Evolutionary conservation across 2,888 invertebrate genomes (phyloP).

Genomic region (Saturnia pavonia): DNA sequence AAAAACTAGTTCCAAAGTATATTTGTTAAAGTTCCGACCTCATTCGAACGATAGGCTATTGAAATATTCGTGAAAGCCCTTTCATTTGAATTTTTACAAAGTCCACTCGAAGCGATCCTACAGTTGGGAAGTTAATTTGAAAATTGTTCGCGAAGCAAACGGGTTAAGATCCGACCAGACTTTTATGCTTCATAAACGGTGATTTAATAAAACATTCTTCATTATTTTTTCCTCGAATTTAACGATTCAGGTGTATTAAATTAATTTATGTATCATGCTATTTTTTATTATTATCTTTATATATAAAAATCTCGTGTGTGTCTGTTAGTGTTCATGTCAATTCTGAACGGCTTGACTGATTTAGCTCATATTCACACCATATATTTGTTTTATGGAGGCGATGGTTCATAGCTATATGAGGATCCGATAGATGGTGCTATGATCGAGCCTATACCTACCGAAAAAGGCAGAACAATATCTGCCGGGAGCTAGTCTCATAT

Average conservation of each 20-base stretch:
- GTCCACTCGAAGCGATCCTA: not conserved
- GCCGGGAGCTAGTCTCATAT: too few relatives aligned
- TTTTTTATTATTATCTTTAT: too few relatives aligned
- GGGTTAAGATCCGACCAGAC: not conserved
- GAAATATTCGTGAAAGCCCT: conserved; percentile 5
- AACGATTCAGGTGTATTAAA: too few relatives aligned
- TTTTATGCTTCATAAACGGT: not conserved
- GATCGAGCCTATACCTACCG: too few relatives aligned
- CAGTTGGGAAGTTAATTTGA: not conserved
- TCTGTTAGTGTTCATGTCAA: too few relatives aligned
- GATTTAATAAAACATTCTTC: conserved; percentile 2
- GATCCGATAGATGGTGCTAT: too few relatives aligned
- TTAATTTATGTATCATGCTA: not conserved
- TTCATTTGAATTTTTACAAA: conserved; percentile 13
- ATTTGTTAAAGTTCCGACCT: conserved; percentile 2
- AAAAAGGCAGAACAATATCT: too few relatives aligned
- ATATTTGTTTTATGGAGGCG: too few relatives aligned
- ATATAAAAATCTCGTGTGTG: too few relatives aligned
- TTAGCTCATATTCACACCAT: too few relatives aligned
- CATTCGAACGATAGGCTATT: not conserved
- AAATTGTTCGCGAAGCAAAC: not conserved
- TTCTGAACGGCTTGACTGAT: too few relatives aligned
- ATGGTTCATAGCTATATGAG: too few relatives aligned
- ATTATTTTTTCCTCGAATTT: not conserved
- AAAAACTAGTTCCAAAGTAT: not conserved